Evolutionary conservation across 37 sponge, comb jelly and placozoan species (phyloP).

Genomic region (Amphimedon queenslandica): DNA sequence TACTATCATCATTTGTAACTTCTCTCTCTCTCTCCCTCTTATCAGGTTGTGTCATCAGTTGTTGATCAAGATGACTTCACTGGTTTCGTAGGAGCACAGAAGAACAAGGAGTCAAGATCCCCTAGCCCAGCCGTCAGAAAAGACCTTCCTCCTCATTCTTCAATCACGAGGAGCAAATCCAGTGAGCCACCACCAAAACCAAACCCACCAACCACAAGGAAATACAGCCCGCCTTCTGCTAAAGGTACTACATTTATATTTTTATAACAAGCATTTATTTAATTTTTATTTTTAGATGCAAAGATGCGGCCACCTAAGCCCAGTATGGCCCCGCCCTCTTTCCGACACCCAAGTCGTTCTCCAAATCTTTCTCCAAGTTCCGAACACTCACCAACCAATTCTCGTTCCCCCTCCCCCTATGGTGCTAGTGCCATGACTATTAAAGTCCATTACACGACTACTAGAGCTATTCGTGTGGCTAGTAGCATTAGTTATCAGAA

Average conservation of each 20-base stretch:
- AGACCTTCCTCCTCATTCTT: not conserved
- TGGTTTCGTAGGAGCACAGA: slow-evolving; percentile 75
- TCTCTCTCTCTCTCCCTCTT: slow-evolving; percentile 1
- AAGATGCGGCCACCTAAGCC: slow-evolving; percentile 40
- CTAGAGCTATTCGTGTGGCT: slow-evolving; percentile 63
- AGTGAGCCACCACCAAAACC: not conserved
- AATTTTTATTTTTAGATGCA: not conserved
- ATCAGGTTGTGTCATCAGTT: slow-evolving; percentile 63
- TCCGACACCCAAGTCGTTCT: not conserved
- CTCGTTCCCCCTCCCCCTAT: not conserved
- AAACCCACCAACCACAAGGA: not conserved
- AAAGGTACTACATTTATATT: not conserved
- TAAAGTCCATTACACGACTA: slow-evolving; percentile 84
- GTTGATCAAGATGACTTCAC: slow-evolving; percentile 61
- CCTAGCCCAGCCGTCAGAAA: not conserved
- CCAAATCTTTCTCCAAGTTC: not conserved
- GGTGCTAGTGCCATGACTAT: slow-evolving; percentile 56
- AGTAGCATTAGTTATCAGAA: slow-evolving; percentile 22
- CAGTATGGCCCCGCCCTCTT: slow-evolving; percentile 13
- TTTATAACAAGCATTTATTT: not conserved
- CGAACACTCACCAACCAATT: not conserved
- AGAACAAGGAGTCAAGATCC: not conserved
- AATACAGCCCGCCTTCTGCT: no score
- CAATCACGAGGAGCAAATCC: not conserved
- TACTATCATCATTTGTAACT: no score